phyloP scores from a whole-genome alignment of 2,888 invertebrate species.

The Cerceris rybyensis region DNA sequence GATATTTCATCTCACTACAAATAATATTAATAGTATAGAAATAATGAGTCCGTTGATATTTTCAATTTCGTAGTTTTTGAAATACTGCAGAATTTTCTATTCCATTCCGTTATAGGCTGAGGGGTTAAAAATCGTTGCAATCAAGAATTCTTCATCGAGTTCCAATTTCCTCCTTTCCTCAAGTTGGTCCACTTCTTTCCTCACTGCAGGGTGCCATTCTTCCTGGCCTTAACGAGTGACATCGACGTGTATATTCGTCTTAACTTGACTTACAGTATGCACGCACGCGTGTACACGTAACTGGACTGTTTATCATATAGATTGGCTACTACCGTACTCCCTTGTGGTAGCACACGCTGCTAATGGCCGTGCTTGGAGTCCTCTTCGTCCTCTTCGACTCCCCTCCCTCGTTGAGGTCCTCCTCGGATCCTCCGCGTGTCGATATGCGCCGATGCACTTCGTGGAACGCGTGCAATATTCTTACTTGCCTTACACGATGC shows the following conservation, averaged over 20 bases:
- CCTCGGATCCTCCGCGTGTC: conserved; percentile 11
- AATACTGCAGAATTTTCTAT: no score
- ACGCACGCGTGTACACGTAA: conserved; percentile 55
- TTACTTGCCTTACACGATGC: no score
- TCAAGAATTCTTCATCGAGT: neutral
- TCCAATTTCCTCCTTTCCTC: neutral
- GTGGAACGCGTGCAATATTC: conserved; percentile 42
- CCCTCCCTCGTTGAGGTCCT: conserved; percentile 9
- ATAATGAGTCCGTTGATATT: no score
- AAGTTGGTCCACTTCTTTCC: neutral
- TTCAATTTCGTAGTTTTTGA: no score
- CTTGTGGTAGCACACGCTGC: conserved; percentile 35
- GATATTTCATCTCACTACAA: no score
- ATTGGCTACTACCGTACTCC: conserved; percentile 72
- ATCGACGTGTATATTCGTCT: conserved; percentile 26
- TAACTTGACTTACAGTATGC: conserved; percentile 7
- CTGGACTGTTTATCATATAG: conserved; percentile 79
- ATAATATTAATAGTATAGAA: no score
- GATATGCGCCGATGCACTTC: conserved; percentile 43
- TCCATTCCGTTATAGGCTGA: no score
- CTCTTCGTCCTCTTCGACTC: neutral
- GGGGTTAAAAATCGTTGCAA: neutral
- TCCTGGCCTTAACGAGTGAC: conserved; percentile 14
- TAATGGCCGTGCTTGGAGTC: conserved; percentile 38
- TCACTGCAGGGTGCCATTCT: neutral